Evolutionary conservation across 1,140 invertebrate genomes (phyloP).

Genomic region (Cyclargus thomasi): DNA sequence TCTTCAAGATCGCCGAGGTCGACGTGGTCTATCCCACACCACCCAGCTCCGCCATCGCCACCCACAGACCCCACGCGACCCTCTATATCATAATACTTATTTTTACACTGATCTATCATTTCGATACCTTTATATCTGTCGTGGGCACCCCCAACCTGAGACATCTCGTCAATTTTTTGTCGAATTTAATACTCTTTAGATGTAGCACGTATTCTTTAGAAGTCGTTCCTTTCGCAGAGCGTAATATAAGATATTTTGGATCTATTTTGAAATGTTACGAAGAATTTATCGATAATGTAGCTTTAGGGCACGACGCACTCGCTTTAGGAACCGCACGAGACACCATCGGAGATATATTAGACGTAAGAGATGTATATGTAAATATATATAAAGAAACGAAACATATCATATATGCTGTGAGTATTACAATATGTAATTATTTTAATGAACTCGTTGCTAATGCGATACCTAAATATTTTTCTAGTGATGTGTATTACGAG

Average conservation of each 20-base stretch:
- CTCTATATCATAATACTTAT: slow-evolving; percentile 50
- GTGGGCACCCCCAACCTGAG: slow-evolving; percentile 25
- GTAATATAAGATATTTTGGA: slow-evolving; percentile 62
- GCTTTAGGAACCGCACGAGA: slow-evolving; percentile 63
- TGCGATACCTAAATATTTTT: slow-evolving; percentile 74
- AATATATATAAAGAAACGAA: slow-evolving; percentile 60
- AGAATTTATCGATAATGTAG: slow-evolving; percentile 59
- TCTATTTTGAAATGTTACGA: slow-evolving; percentile 62
- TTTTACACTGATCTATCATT: slow-evolving; percentile 42
- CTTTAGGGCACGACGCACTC: slow-evolving; percentile 58
- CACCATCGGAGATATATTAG: slow-evolving; percentile 47
- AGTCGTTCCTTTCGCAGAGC: slow-evolving; percentile 52
- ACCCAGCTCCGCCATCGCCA: slow-evolving; percentile 48
- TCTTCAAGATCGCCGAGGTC: slow-evolving; percentile 94
- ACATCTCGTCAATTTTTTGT: slow-evolving; percentile 55
- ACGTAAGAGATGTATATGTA: slow-evolving; percentile 57
- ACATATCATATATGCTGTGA: slow-evolving; percentile 73
- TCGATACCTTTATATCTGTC: slow-evolving; percentile 21
- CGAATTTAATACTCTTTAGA: slow-evolving; percentile 52
- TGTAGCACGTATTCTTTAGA: slow-evolving; percentile 36
- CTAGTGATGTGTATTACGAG: slow-evolving; percentile 69
- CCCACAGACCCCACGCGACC: slow-evolving; percentile 36
- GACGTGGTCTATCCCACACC: slow-evolving; percentile 80
- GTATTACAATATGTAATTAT: slow-evolving; percentile 72
- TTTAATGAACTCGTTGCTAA: slow-evolving; percentile 66